These are phyloP conservation scores for Clarias pachynema DNA, from an alignment of 2,797 vertebrate species.

Conservation along the genomic window DNA sequence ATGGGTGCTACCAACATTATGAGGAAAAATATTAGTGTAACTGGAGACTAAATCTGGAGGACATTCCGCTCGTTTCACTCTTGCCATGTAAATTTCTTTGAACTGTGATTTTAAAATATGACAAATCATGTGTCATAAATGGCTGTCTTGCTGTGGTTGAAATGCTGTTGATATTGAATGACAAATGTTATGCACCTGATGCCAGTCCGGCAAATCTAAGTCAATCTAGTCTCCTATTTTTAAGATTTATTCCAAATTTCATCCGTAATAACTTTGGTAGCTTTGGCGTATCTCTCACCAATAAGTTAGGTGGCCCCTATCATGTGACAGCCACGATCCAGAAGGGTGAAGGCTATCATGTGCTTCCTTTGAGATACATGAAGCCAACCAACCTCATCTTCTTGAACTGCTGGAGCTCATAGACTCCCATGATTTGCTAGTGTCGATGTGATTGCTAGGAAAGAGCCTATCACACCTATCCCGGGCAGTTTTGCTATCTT, in stretches of 20 bases:
- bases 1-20: too few species aligned
- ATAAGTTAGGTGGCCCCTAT: not conserved
- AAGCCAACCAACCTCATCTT: not conserved
- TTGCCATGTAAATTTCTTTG: not conserved
- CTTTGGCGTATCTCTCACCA: not conserved
- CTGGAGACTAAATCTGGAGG: not conserved
- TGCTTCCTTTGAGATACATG: not conserved
- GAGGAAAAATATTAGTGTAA: not conserved
- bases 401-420: not conserved
- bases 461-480: not conserved
- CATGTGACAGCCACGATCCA: not conserved
- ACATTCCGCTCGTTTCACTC: not conserved
- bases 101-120: not conserved
- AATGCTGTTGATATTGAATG: not conserved
- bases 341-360: not conserved
- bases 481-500: not conserved
- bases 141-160: not conserved
- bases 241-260: not conserved
- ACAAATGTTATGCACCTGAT: not conserved
- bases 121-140: not conserved
- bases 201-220: not conserved
- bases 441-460: not conserved
- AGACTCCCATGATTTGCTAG: not conserved
- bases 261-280: not conserved
- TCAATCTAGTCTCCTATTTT: not conserved